Evolutionary conservation across 2,888 invertebrate species (phyloP).

Genomic region (Brachyptera risi): DNA sequence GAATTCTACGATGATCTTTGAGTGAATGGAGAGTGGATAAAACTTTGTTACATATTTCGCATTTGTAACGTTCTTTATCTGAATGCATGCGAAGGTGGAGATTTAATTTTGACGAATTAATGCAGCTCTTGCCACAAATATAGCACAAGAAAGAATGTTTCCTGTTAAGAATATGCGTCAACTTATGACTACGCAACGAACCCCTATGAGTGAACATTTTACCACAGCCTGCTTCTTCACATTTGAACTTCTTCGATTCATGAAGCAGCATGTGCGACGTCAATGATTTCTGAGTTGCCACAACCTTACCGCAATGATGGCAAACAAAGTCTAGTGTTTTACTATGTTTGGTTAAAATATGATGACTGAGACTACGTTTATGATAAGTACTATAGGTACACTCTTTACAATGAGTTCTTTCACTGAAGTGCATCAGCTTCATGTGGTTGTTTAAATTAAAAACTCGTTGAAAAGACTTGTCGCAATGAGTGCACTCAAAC

Average conservation of each 20-base stretch:
- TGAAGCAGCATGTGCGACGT: slow-evolving; percentile 37
- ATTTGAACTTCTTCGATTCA: slow-evolving; percentile 45
- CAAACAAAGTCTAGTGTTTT: no score
- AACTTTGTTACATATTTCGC: slow-evolving; percentile 46
- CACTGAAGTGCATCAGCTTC: no score
- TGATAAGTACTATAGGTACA: no score
- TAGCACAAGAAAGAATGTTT: background rate
- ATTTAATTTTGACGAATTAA: background rate
- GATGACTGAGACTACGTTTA: no score
- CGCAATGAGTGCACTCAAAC: no score
- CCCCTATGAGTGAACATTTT: background rate
- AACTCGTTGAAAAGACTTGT: no score
- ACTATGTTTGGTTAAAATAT: no score
- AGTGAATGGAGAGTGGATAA: slow-evolving; percentile 47
- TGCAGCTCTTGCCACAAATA: background rate
- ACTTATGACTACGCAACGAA: background rate
- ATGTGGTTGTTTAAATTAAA: no score
- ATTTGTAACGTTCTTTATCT: slow-evolving; percentile 43
- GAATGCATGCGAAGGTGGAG: slow-evolving; percentile 41
- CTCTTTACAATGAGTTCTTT: no score
- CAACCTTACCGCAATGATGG: no score
- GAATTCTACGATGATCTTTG: slow-evolving; percentile 26
- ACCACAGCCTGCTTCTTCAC: slow-evolving; percentile 42
- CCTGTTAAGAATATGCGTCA: background rate
- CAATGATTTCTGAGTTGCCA: no score